These are phyloP conservation scores for Drosophila ercepeae DNA, from an alignment of 1,140 invertebrate species.

Conservation along the genomic window DNA sequence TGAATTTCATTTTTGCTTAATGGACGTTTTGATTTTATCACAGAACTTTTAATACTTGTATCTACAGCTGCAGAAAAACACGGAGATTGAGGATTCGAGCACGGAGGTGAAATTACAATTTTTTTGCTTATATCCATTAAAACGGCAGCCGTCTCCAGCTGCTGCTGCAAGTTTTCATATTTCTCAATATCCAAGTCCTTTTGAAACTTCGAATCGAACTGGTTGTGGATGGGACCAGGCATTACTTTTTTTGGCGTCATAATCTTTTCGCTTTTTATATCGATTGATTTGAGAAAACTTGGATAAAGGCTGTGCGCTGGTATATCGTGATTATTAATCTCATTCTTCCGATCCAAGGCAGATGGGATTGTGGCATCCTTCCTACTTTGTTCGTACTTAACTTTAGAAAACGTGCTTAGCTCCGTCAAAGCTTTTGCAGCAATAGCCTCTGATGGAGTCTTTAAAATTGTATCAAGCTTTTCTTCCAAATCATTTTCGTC, in stretches of 20 bases:
- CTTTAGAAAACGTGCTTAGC: conserved; percentile 77
- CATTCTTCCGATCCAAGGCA: conserved; percentile 27
- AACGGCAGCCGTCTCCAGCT: conserved; percentile 82
- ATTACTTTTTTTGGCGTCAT: conserved; percentile 29
- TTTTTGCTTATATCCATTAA: conserved; percentile 84
- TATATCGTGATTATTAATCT: conserved; percentile 37
- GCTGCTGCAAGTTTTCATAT: conserved; percentile 75
- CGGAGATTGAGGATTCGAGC: conserved; percentile 83
- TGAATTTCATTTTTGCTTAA: conserved; percentile 63
- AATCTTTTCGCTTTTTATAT: conserved; percentile 33
- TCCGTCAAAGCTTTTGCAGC: conserved; percentile 82
- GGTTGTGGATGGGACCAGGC: conserved; percentile 18
- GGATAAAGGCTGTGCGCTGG: conserved; percentile 43
- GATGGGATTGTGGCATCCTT: conserved; percentile 24
- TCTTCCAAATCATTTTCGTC: conserved; percentile 55
- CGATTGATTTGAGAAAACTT: conserved; percentile 48
- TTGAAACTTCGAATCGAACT: conserved; percentile 20
- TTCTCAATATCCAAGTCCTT: conserved; percentile 62
- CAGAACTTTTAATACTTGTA: conserved; percentile 83
- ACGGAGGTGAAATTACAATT: conserved; percentile 82
- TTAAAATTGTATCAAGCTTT: conserved; percentile 69
- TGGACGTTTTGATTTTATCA: conserved; percentile 83
- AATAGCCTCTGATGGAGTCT: conserved; percentile 78
- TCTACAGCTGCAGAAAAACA: conserved; percentile 64
- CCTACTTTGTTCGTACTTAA: conserved; percentile 53